Conservation (phyloP, 2,113 vertebrate genomes). For the Equus quagga region DNA sequence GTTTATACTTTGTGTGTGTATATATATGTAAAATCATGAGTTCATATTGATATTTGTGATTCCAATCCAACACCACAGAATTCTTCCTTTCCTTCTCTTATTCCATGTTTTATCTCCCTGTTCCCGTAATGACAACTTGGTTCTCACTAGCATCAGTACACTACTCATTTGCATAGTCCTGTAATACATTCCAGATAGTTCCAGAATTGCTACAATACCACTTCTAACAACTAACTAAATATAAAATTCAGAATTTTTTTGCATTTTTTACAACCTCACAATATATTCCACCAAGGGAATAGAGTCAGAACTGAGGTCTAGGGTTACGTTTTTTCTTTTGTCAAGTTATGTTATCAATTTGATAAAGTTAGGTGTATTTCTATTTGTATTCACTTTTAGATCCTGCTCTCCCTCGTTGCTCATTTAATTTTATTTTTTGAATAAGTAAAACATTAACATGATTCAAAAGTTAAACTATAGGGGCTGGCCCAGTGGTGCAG, state of each 20-base stretch:
- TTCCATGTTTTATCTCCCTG: background rate
- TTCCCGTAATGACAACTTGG: background rate
- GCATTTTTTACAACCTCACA: background rate
- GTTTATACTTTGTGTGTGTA: background rate
- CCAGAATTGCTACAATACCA: background rate
- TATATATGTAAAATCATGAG: conserved; percentile 4
- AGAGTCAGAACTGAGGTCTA: background rate
- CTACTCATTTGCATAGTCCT: background rate
- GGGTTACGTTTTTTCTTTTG: background rate
- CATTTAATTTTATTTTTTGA: conserved; percentile 44
- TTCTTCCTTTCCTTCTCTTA: background rate
- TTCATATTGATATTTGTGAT: conserved; percentile 11
- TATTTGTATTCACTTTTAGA: conserved; percentile 32
- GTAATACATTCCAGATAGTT: background rate
- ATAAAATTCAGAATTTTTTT: conserved; percentile 43
- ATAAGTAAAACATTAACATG: background rate
- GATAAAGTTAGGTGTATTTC: conserved; percentile 26
- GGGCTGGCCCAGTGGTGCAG: no score
- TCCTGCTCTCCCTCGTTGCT: background rate
- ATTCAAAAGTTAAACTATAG: background rate
- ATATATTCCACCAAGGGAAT: background rate
- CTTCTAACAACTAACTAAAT: background rate
- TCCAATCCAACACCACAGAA: background rate
- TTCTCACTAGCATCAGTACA: background rate
- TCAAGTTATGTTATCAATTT: background rate